phyloP scores from a whole-genome alignment of 2,888 invertebrate genomes.

The Cantharis nigra region DNA sequence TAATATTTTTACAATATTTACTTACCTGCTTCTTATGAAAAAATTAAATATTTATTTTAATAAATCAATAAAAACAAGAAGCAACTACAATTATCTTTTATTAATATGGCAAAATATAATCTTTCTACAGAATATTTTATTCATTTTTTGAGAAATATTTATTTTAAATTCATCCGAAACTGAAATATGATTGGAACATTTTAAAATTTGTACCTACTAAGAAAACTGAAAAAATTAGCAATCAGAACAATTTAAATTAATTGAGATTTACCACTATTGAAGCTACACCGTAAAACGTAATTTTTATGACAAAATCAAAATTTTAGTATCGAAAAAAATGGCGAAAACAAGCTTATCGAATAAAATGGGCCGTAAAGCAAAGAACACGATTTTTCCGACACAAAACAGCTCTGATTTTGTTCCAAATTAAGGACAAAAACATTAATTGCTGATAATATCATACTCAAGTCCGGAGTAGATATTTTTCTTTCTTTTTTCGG shows the following conservation, averaged over 20 bases:
- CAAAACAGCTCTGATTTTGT: background rate
- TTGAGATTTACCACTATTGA: background rate
- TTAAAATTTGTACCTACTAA: no score
- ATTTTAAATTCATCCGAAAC: no score
- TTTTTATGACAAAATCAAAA: background rate
- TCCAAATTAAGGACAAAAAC: background rate
- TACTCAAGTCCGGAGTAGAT: background rate
- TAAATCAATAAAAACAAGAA: no score
- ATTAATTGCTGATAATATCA: background rate
- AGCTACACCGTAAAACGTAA: background rate
- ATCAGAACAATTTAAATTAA: background rate
- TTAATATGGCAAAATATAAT: no score
- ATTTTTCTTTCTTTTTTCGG: background rate
- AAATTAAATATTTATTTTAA: no score
- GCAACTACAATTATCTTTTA: no score
- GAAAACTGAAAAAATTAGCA: no score
- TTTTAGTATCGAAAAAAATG: background rate
- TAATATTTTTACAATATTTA: no score
- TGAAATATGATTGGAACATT: no score
- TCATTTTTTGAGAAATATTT: no score
- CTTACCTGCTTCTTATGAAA: no score
- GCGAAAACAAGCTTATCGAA: background rate
- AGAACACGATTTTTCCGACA: background rate
- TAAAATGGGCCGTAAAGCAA: background rate
- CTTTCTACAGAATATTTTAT: no score